Base-by-base conservation (phyloP, 2,113 vertebrate species). In the Aix galericulata region DNA sequence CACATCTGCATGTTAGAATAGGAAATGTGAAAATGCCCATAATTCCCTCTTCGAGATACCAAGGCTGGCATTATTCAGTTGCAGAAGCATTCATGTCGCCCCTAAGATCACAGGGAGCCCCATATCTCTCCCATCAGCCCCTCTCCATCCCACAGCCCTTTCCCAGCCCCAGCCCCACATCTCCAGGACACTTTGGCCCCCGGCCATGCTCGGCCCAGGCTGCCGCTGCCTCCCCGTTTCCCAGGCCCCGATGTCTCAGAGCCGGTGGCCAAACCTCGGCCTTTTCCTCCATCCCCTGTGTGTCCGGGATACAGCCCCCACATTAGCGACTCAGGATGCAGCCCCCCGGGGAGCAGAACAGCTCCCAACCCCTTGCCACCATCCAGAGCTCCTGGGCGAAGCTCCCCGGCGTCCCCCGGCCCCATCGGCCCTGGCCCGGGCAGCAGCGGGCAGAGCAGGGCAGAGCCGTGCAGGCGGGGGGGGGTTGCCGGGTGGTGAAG, bases 1-100 rank as follows among this genome's bases (percentile, higher is more conserved):
- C 34, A 32, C 50, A 88, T 94, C 36, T 87, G 67, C 91, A 87
- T 94, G 86, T 90, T 75, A 81, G 76, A 93, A 86, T 69, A 86
- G 71, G 80, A 94, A 92, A 89, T 55, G 40, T 13, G 58, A 84
- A 87, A 84, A 85, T 93, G 2, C 5, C 92, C 59, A 31, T 59
- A 62, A 84, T 73, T 88, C 83, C 31, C 44, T 59, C 58, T 79
- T 91, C 67, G 69, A 48, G 68, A 69, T 87, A 58, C 55, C 48
- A n/a, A 69, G 58, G 31, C 48, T 89, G 40, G 69, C 59, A 82
- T 88, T 64, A 88, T 11, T 48, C 21, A 25, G 26, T 53, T 44
- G 9, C 40, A 46, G 64, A 71, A 71, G 73, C 26, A 44, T 46
- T 72, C 0, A 15, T 62, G 74, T 88, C 68, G 44, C 18, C 34